Percentiles rank a stretch among this genome's conserved stretches.
phyloP scores from a whole-genome alignment of 2,888 invertebrate genomes.

The Chorisops tibialis region DNA sequence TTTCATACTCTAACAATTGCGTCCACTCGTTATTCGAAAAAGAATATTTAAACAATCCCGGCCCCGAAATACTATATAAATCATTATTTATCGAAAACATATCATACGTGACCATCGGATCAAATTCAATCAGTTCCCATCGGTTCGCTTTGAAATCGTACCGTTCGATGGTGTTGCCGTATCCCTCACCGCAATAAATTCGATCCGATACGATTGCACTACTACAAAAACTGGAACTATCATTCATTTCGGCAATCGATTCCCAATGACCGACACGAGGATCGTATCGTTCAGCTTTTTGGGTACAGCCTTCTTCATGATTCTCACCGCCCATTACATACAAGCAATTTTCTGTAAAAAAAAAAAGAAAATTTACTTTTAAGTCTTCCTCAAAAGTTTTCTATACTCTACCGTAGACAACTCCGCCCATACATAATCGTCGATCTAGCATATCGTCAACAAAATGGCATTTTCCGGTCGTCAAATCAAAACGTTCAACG shows the following conservation, averaged over 20 bases:
- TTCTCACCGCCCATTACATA: slow-evolving; percentile 45
- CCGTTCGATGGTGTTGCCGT: slow-evolving; percentile 43
- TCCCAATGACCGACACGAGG: slow-evolving; percentile 41
- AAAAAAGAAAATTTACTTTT: not conserved
- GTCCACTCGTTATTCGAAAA: slow-evolving; percentile 38
- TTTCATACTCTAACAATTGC: slow-evolving; percentile 37
- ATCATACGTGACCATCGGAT: slow-evolving; percentile 41
- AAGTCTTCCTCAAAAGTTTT: not conserved
- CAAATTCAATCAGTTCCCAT: slow-evolving; percentile 42
- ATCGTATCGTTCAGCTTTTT: slow-evolving; percentile 41
- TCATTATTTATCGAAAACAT: slow-evolving; percentile 40
- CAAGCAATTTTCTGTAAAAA: slow-evolving; percentile 36
- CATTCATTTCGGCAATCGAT: slow-evolving; percentile 37
- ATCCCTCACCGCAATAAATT: slow-evolving; percentile 42
- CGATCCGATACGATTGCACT: slow-evolving; percentile 38
- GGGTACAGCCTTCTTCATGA: slow-evolving; percentile 38
- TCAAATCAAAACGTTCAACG: slow-evolving; percentile 40
- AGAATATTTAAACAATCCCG: slow-evolving; percentile 39
- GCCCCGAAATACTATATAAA: slow-evolving; percentile 40
- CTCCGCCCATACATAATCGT: slow-evolving; percentile 42
- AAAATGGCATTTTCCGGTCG: slow-evolving; percentile 37
- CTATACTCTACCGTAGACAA: slow-evolving; percentile 35
- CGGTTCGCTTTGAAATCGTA: slow-evolving; percentile 39
- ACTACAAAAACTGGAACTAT: slow-evolving; percentile 42
- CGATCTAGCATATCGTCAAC: slow-evolving; percentile 40